A percentile compares a stretch with the other conserved stretches of the same genome.
These are phyloP conservation scores for Mesocricetus auratus DNA, from an alignment of 2,113 vertebrate species.

Conservation along the genomic window DNA sequence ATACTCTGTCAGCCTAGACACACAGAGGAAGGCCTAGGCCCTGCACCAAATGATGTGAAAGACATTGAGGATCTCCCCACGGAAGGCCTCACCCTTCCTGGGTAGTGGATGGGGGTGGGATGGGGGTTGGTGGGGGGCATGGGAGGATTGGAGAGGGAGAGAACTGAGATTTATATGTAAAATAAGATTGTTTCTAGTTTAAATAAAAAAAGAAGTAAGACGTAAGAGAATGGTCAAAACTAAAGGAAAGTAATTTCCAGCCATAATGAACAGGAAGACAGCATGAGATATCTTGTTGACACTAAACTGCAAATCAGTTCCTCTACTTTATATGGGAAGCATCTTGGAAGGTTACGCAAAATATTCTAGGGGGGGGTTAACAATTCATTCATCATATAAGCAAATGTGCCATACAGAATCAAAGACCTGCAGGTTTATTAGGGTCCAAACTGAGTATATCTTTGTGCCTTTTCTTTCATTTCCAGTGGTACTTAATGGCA, in stretches of 20 bases:
- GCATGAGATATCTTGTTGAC: background rate
- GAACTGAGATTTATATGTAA: no score
- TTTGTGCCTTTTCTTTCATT: background rate
- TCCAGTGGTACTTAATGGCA: background rate
- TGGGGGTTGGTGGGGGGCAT: no score
- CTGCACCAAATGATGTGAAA: no score
- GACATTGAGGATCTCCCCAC: no score
- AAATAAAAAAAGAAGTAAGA: background rate
- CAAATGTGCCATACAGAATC: background rate
- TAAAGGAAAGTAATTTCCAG: slow-evolving; percentile 20
- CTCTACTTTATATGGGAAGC: background rate
- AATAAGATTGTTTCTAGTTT: no score
- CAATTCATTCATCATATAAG: background rate
- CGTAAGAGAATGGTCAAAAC: background rate
- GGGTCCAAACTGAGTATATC: background rate
- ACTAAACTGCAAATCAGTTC: background rate
- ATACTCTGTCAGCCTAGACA: no score
- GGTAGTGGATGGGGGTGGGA: no score
- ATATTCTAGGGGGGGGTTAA: background rate
- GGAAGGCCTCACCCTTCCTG: no score
- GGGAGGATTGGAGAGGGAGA: no score
- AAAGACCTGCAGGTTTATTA: background rate
- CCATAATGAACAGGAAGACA: background rate
- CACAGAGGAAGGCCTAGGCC: no score
- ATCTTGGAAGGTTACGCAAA: background rate